These are phyloP conservation scores for Sapajus apella DNA, from an alignment of 2,113 vertebrate species.

Conservation along the genomic window DNA sequence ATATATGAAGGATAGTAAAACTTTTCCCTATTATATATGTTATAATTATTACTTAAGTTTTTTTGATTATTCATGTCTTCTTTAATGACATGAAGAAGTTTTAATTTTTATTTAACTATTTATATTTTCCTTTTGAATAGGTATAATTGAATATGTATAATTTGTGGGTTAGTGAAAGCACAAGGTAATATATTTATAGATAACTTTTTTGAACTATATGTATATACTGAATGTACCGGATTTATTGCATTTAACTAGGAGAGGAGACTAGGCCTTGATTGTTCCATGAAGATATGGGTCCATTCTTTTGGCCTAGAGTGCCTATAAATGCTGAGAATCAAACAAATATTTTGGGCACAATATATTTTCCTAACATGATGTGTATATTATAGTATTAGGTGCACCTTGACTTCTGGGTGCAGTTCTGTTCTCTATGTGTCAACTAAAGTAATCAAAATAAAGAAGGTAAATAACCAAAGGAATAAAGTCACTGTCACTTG, in stretches of 20 bases:
- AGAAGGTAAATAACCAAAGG: not conserved
- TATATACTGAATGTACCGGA: not conserved
- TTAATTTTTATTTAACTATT: not conserved
- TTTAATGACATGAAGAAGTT: not conserved
- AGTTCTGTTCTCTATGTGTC: not conserved
- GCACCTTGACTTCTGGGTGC: not conserved
- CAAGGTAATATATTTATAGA: not conserved
- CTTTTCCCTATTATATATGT: not conserved
- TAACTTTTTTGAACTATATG: not conserved
- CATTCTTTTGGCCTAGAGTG: not conserved
- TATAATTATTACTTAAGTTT: not conserved
- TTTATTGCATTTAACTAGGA: not conserved
- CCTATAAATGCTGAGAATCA: not conserved
- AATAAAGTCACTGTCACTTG: not conserved
- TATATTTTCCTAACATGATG: not conserved
- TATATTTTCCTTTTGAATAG: not conserved
- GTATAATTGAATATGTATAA: not conserved
- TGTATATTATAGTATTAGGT: not conserved
- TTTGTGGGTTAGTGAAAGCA: not conserved
- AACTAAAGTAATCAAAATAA: not conserved
- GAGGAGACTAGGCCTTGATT: not conserved
- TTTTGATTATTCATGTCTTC: not conserved
- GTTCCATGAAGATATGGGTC: not conserved
- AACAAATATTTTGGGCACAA: not conserved
- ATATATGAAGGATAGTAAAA: not conserved